Percentiles rank a stretch among this genome's conserved stretches.
These are phyloP conservation scores for Seira musarum DNA, from an alignment of 2,888 invertebrate genomes.

Conservation along the genomic window DNA sequence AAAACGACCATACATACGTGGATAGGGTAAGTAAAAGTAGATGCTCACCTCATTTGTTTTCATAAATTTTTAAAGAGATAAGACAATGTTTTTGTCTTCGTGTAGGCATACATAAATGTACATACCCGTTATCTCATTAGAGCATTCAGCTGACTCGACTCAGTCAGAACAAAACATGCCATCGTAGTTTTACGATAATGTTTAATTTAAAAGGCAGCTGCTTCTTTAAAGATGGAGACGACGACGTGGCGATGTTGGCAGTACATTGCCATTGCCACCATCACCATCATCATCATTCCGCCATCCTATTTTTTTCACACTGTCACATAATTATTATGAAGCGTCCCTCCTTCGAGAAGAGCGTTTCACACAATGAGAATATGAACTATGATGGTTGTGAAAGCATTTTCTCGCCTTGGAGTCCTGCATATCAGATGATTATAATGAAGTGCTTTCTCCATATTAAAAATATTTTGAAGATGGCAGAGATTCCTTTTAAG, in stretches of 20 bases:
- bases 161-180: background rate
- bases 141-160: background rate
- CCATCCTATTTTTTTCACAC: constrained; percentile 22
- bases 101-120: too few relatives aligned
- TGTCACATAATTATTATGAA: constrained; percentile 20
- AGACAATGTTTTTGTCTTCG: background rate
- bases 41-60: background rate
- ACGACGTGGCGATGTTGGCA: too few relatives aligned
- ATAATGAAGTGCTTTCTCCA: background rate
- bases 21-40: background rate
- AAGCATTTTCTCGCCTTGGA: too few relatives aligned
- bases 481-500: background rate
- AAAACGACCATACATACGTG: too few relatives aligned
- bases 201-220: constrained; percentile 35
- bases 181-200: constrained; percentile 32
- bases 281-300: background rate
- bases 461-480: background rate
- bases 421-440: too few relatives aligned
- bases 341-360: constrained; percentile 1
- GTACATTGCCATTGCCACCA: too few relatives aligned
- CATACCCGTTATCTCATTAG: background rate
- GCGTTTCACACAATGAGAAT: background rate
- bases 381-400: too few relatives aligned
- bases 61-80: background rate
- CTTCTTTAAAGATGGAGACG: background rate